These are phyloP conservation scores for Atrina japonica DNA, from an alignment of 2,888 invertebrate species.

Conservation along the genomic window DNA sequence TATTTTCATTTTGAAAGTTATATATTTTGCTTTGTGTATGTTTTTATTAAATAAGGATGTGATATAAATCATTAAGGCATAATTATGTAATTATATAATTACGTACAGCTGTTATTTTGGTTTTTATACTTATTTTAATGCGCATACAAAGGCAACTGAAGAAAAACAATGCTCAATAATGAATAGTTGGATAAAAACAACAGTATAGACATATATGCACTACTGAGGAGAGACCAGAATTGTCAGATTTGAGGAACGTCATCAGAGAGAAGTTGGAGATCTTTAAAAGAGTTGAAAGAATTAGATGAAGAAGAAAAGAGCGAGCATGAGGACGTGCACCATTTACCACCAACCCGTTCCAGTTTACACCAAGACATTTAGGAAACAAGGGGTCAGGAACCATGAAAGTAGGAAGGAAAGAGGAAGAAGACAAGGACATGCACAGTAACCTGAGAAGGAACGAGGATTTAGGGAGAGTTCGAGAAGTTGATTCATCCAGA, in stretches of 20 bases:
- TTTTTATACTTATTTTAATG: no score
- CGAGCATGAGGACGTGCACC: slow-evolving; percentile 4
- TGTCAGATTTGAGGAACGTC: slow-evolving; percentile 13
- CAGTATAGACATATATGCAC: no score
- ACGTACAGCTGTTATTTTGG: no score
- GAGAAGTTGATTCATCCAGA: slow-evolving; percentile 23
- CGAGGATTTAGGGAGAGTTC: slow-evolving; percentile 13
- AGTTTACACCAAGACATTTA: slow-evolving; percentile 15
- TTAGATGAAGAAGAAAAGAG: slow-evolving; percentile 20
- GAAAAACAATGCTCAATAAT: no score
- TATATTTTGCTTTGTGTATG: no score
- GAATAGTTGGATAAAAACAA: no score
- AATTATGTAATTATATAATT: no score
- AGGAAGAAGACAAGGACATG: neutral
- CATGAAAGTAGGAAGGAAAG: neutral
- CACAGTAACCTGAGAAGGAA: slow-evolving; percentile 7
- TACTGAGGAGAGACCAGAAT: slow-evolving; percentile 19
- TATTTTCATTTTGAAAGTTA: no score
- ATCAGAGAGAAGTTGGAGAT: slow-evolving; percentile 8
- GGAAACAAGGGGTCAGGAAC: neutral
- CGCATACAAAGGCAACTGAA: no score
- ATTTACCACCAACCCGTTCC: slow-evolving; percentile 19
- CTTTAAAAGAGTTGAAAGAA: slow-evolving; percentile 19
- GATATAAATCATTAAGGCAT: no score
- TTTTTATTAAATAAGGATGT: no score